Conservation (phyloP, 2,888 invertebrate species). For the Apodemia hepburni region DNA sequence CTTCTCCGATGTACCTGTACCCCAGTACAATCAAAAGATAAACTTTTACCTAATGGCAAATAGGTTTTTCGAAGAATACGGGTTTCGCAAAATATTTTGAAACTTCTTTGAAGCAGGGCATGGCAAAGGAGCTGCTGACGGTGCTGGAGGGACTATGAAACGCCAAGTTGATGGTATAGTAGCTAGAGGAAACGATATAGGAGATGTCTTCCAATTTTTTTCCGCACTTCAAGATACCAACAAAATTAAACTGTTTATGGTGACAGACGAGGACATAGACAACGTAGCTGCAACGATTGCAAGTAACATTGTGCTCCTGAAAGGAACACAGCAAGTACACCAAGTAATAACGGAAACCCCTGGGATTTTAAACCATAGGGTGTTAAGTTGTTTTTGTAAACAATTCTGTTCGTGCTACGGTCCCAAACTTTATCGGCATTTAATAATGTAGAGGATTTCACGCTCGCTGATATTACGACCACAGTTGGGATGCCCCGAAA, state of each 20-base stretch:
- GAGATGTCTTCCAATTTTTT: neutral
- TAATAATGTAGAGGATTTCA: constrained; percentile 4
- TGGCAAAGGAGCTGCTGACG: neutral
- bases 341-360: too few relatives aligned
- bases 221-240: neutral
- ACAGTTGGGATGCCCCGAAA: constrained; percentile 11
- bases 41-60: too few relatives aligned
- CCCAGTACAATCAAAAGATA: too few relatives aligned
- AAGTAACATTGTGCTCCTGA: neutral
- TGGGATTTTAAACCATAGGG: too few relatives aligned
- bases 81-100: neutral
- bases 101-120: neutral
- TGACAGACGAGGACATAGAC: neutral
- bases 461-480: constrained; percentile 13
- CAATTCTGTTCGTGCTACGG: too few relatives aligned
- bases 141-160: neutral
- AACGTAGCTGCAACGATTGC: neutral
- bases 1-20: too few relatives aligned
- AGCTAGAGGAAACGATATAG: neutral
- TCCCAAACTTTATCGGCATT: too few relatives aligned
- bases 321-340: neutral
- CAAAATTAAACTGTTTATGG: constrained; percentile 4
- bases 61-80: neutral
- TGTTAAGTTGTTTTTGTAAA: too few relatives aligned
- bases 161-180: neutral